phyloP scores from a whole-genome alignment of 2,113 vertebrate genomes.

The Tauraco erythrolophus region DNA sequence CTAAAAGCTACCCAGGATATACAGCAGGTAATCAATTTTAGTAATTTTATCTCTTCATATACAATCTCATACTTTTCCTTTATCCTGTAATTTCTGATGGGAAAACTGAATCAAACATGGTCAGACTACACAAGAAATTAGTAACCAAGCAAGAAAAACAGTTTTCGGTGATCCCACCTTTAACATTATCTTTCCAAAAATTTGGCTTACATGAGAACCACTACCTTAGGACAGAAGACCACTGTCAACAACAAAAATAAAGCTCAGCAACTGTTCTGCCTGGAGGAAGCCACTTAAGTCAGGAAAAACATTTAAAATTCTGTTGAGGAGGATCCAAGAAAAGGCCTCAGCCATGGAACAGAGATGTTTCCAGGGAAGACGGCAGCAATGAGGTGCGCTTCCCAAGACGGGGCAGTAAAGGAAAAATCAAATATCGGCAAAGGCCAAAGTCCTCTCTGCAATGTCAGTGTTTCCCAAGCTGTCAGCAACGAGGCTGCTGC shows the following conservation, averaged over 20 bases:
- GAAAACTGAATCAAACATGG: not conserved
- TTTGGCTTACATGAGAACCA: not conserved
- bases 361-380: fast-evolving
- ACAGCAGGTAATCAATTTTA: not conserved
- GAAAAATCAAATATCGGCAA: not conserved
- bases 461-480: not conserved
- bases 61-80: not conserved
- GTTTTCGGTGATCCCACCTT: not conserved
- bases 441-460: not conserved
- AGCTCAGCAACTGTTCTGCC: not conserved
- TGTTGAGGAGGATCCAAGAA: too few relatives aligned
- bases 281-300: not conserved
- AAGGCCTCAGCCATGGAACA: not conserved
- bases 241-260: not conserved
- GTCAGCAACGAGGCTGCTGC: slow-evolving; percentile 10
- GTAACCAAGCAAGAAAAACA: not conserved
- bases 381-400: not conserved
- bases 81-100: not conserved
- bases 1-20: not conserved
- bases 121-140: not conserved
- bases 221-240: not conserved
- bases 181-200: not conserved
- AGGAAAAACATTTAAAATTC: fast-evolving
- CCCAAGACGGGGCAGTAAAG: fast-evolving
- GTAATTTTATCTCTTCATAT: not conserved